Conservation (phyloP, 2,113 vertebrate species). For the Hippocampus comes region DNA sequence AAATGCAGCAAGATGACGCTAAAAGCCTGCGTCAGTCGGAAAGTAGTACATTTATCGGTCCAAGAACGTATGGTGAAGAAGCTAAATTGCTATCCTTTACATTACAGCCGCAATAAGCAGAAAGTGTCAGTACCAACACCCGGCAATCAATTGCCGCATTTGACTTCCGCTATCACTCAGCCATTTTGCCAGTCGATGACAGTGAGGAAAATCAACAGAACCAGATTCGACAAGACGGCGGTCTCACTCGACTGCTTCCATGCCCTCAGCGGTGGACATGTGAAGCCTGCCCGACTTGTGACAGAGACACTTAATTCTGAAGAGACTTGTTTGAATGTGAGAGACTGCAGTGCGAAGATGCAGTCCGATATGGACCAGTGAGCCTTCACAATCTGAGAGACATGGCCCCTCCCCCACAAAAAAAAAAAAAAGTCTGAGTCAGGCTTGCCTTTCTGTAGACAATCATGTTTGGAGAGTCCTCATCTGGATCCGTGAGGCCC, state of each 20-base stretch:
- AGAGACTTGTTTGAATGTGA: background rate
- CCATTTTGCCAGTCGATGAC: slow-evolving; percentile 41
- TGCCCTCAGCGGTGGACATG: slow-evolving; percentile 38
- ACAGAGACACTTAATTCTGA: background rate
- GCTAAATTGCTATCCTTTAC: too few relatives aligned
- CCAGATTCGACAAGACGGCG: background rate
- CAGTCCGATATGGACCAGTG: slow-evolving; percentile 38
- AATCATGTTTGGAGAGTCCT: slow-evolving; percentile 94
- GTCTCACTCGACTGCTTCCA: slow-evolving; percentile 24
- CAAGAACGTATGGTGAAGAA: too few relatives aligned
- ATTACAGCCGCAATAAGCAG: background rate
- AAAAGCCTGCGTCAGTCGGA: too few relatives aligned
- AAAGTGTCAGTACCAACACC: slow-evolving; percentile 6
- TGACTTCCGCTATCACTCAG: slow-evolving; percentile 38
- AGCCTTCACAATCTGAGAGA: slow-evolving; percentile 27
- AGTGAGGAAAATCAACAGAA: slow-evolving; percentile 42
- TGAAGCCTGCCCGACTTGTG: background rate
- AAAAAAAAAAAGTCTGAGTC: background rate
- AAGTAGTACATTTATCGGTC: too few relatives aligned
- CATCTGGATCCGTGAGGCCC: slow-evolving; percentile 79
- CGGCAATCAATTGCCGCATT: slow-evolving; percentile 27
- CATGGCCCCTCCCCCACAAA: slow-evolving; percentile 22
- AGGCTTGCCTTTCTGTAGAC: slow-evolving; percentile 91
- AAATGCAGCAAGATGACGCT: too few relatives aligned
- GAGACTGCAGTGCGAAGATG: slow-evolving; percentile 6